These are phyloP conservation scores for Yponomeuta sedellus DNA, from an alignment of 2,888 invertebrate genomes.

Conservation along the genomic window DNA sequence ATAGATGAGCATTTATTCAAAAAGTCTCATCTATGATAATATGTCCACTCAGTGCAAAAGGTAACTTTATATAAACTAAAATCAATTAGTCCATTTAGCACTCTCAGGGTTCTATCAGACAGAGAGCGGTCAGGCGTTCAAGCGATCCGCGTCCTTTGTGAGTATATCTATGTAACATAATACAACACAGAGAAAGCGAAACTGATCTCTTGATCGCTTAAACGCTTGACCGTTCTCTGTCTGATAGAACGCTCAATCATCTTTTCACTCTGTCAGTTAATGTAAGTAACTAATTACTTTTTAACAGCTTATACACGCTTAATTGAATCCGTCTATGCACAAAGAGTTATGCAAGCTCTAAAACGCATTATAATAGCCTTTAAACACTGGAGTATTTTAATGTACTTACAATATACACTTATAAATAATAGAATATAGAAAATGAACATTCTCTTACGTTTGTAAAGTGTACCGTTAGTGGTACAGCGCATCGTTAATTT, in stretches of 20 bases:
- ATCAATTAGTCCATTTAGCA: not conserved
- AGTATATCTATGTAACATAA: too few species aligned
- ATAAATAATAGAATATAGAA: constrained; percentile 20
- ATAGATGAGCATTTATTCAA: not conserved
- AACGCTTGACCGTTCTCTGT: too few species aligned
- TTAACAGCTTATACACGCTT: not conserved
- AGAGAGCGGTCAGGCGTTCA: too few species aligned
- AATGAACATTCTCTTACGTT: constrained; percentile 23
- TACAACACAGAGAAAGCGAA: too few species aligned
- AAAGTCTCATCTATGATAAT: not conserved
- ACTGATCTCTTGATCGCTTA: too few species aligned
- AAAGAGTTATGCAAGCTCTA: constrained; percentile 3
- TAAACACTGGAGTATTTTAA: constrained; percentile 58
- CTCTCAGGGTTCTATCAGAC: too few species aligned
- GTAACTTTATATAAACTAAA: not conserved
- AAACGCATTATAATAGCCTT: constrained; percentile 38
- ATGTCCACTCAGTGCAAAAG: not conserved
- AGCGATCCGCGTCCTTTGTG: too few species aligned
- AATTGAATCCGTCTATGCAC: not conserved
- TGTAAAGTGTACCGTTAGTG: constrained; percentile 19
- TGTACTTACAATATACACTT: constrained; percentile 36
- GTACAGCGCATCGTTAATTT: constrained; percentile 23
- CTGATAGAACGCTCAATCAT: too few species aligned
- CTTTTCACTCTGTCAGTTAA: too few species aligned
- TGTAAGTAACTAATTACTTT: too few species aligned